These are phyloP conservation scores for Athripsodes cinereus DNA, from an alignment of 2,888 invertebrate species.

Conservation along the genomic window DNA sequence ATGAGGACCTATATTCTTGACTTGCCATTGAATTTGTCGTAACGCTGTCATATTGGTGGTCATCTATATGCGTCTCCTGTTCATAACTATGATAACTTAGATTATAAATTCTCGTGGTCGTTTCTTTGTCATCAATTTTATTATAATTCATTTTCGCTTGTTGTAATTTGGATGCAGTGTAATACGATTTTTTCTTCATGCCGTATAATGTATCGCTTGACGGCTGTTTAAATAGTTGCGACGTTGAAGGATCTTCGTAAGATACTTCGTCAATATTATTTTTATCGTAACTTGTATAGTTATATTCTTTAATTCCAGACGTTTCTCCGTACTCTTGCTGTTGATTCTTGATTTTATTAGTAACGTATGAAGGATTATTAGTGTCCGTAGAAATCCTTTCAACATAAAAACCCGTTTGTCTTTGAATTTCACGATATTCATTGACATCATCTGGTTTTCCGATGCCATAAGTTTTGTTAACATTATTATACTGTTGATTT, in stretches of 20 bases:
- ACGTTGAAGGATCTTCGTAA: not conserved
- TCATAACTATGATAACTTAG: not conserved
- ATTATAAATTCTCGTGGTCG: not conserved
- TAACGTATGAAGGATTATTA: not conserved
- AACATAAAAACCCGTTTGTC: constrained; percentile 8
- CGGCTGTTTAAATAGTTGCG: constrained; percentile 10
- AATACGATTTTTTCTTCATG: constrained; percentile 11
- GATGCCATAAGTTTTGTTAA: constrained; percentile 7
- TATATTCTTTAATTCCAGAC: constrained; percentile 3
- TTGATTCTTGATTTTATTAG: constrained; percentile 4
- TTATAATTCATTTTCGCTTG: not conserved
- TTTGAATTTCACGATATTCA: not conserved
- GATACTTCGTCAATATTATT: not conserved
- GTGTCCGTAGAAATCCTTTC: constrained; percentile 1
- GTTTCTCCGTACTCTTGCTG: not conserved
- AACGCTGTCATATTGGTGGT: not conserved
- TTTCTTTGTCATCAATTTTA: not conserved
- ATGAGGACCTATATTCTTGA: not conserved
- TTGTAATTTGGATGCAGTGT: not conserved
- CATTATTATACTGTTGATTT: constrained; percentile 16
- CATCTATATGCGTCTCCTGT: not conserved
- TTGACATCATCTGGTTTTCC: not conserved
- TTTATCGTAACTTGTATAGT: not conserved
- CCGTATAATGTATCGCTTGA: constrained; percentile 8
- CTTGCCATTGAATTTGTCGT: not conserved